Evolutionary conservation across 2,888 invertebrate species (phyloP), one percentile per base, ranked within the genome.

Genomic region (Syrista parreyssii): DNA sequence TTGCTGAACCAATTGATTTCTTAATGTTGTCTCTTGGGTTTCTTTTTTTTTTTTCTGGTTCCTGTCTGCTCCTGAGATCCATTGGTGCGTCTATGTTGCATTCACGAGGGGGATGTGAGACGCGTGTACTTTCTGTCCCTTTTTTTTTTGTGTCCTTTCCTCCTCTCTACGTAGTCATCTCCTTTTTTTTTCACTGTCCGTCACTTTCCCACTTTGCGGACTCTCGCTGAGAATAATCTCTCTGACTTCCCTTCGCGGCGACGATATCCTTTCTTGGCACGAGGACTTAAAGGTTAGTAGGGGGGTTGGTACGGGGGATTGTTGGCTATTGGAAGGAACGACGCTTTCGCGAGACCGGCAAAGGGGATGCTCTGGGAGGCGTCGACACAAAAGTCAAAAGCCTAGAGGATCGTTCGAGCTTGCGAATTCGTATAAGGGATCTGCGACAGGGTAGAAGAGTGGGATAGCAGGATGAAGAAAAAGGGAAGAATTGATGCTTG

Each of bases 371-470:
- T 55, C 0, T 2, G 55, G 9, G 55, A 15, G 23, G 23, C 23
- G 9, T 55, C 55, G 55, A 55, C 55, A 15, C 40, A 40, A 15
- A 15, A 40, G 15, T 55, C 55, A 55, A 55, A 55, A 55, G 9
- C 2, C 23, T 9, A 23, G 9, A 55, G 9, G 55, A 55, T 23
- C 55, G 23, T 55, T 55, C 23, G 6, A 23, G 23, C 2, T 55
- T 9, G 6, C 23, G 55, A 1, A 55, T 55, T 23, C 55, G 55
- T 23, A 23, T 23, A 23, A 9, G 9, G 55, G 2, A 55, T 6
- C 23, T 23, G 55, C 2, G 9, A 6, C 78, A 71, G 79, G 79
- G 33, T 34, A 33, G 69, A 11, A 75, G 75, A n/a, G 4, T 31
- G 68, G 23, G n/a, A 1, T 34, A 4, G n/a, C 12, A 15, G 3